Evolutionary conservation across 2,888 invertebrate genomes (phyloP).

Genomic region (Catocala sponsa): DNA sequence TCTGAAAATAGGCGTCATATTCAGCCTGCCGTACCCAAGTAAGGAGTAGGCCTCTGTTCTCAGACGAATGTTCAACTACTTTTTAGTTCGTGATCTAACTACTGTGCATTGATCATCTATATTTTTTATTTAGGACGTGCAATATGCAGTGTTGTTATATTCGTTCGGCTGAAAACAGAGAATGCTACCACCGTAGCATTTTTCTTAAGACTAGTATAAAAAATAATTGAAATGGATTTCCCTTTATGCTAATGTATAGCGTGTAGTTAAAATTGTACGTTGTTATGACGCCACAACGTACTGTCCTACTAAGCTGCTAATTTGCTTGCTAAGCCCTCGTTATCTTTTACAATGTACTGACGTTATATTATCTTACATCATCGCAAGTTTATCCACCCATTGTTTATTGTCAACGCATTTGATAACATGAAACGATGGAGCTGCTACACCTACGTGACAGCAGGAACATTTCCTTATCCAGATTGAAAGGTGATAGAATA

Average conservation of each 20-base stretch:
- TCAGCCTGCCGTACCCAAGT: slow-evolving; percentile 69
- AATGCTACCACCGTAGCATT: slow-evolving; percentile 9
- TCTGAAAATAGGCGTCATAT: slow-evolving; percentile 89
- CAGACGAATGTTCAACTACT: slow-evolving; percentile 50
- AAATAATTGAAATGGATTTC: slow-evolving; percentile 49
- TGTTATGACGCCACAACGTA: slow-evolving; percentile 6
- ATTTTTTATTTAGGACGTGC: slow-evolving; percentile 7
- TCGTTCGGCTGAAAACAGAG: slow-evolving; percentile 52
- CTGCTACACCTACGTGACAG: slow-evolving; percentile 26
- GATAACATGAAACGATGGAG: slow-evolving; percentile 65
- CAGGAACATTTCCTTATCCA: slow-evolving; percentile 34
- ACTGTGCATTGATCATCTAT: slow-evolving; percentile 16
- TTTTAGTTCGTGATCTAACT: slow-evolving; percentile 31
- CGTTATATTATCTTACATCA: slow-evolving; percentile 63
- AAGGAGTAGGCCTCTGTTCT: slow-evolving; percentile 67
- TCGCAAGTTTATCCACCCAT: slow-evolving; percentile 75
- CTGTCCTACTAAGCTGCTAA: slow-evolving; percentile 39
- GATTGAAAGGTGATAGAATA: slow-evolving; percentile 5
- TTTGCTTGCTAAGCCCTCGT: slow-evolving; percentile 52
- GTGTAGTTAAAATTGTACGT: neutral
- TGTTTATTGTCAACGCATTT: slow-evolving; percentile 75
- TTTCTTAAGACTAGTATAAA: neutral
- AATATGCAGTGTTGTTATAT: slow-evolving; percentile 38
- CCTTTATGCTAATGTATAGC: slow-evolving; percentile 2
- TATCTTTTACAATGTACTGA: slow-evolving; percentile 58